Conservation (phyloP, 2,797 vertebrate genomes). For the Salarias fasciatus region DNA sequence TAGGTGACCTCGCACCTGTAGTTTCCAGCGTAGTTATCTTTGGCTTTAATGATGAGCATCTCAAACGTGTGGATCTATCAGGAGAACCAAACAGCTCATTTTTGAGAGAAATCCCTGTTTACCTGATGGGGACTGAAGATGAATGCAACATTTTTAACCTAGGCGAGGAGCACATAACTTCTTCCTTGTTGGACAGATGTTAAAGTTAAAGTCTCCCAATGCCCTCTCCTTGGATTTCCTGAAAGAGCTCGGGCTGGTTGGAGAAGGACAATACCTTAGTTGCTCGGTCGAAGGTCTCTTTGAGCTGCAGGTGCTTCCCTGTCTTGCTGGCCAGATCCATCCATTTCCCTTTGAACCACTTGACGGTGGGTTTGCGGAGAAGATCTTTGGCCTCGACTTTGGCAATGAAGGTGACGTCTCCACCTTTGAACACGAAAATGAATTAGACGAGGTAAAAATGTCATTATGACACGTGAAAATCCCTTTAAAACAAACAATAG, state of each 20-base stretch:
- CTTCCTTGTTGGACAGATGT: too few relatives aligned
- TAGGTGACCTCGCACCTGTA: constrained; percentile 98
- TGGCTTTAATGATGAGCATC: constrained; percentile 99
- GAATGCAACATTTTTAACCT: too few relatives aligned
- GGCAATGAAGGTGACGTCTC: constrained; percentile 92
- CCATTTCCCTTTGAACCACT: constrained; percentile 99
- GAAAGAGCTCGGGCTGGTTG: too few relatives aligned
- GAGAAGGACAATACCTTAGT: constrained; percentile 85
- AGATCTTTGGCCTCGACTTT: constrained; percentile 98
- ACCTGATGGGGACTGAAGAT: too few relatives aligned
- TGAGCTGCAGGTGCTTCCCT: constrained; percentile 96
- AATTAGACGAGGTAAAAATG: constrained; percentile 4
- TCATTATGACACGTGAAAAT: background rate
- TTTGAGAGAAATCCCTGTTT: background rate
- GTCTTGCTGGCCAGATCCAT: constrained; percentile 99
- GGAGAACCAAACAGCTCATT: background rate
- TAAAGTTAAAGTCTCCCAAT: too few relatives aligned
- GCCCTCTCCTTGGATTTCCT: background rate
- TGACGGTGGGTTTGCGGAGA: constrained; percentile 93
- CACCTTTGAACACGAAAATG: constrained; percentile 83
- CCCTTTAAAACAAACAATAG: background rate
- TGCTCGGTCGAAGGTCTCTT: constrained; percentile 93
- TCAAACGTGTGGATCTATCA: constrained; percentile 94
- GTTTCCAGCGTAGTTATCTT: constrained; percentile 95
- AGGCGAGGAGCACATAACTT: too few relatives aligned